Evolutionary conservation across 2,888 invertebrate species (phyloP), one percentile per base, ranked within the genome.

Genomic region (Campoplex capitator): DNA sequence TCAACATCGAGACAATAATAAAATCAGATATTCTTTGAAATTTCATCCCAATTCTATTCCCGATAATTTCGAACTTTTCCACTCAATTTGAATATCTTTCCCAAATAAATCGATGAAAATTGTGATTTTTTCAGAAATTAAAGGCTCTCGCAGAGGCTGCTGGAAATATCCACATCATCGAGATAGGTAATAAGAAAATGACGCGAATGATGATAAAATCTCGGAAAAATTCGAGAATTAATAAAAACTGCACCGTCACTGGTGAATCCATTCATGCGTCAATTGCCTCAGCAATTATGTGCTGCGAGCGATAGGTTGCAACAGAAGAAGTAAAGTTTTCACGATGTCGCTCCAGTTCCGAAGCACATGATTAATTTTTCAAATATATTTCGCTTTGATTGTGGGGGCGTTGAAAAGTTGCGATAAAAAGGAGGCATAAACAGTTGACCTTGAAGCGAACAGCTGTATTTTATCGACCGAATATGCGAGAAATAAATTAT

Each of bases 121-220:
- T 65, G 18, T 78, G 58, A 6, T 67, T 1, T 56, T 78, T 96
- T 78, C 95, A 98, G 98, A 97, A 97, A 92, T 95, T 98, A 7
- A 95, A 95, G 88, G 94, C 96, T 87, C 91, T 98, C 88, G 96
- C 97, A 0, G 93, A 95, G 32, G 93, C 95, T 81, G 95, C 97
- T 90, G 94, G 95, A 88, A 97, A 97, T 91, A 92, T 98, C 75
- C 96, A 97, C 89, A 95, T 98, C 86, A 92, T 98, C 75, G 95
- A 97, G 94, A 95, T 98, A 92, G 98, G 98, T 98, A 95, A 95
- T 98, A 95, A 95, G 93, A 91, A 13, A 35, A 74, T 78, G 32
- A 1, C 56, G 13, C 23, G 62, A 13, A 32, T 8, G 11, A 35
- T 28, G 18, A 35, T 9, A 2, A 35, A 35, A 9, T n/a, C 18